These are phyloP conservation scores for Neoseiulus cucumeris DNA, from an alignment of 1,140 invertebrate species.

Conservation along the genomic window DNA sequence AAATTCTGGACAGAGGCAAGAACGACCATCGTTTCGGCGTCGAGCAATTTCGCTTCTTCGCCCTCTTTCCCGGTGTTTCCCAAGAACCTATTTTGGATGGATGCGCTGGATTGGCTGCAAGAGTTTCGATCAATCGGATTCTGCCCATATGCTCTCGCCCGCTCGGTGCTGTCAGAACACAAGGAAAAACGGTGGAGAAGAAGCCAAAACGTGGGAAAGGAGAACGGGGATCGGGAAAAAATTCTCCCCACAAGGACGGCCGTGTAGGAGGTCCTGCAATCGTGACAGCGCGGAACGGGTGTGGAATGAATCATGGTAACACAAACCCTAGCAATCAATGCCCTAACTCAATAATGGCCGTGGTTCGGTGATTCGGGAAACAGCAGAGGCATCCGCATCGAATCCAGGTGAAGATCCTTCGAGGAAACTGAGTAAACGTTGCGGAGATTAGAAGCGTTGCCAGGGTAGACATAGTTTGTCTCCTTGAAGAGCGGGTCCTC, in stretches of 20 bases:
- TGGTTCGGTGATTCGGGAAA: not conserved
- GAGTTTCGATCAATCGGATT: no score
- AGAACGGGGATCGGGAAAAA: not conserved
- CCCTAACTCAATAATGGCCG: not conserved
- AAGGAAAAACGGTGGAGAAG: not conserved
- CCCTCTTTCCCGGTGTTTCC: no score
- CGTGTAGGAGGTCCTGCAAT: not conserved
- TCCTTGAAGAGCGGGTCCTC: slow-evolving; percentile 1
- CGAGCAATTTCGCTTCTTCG: no score
- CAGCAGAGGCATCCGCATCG: not conserved
- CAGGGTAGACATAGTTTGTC: slow-evolving; percentile 1
- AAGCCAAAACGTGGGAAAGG: not conserved
- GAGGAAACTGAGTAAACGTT: not conserved
- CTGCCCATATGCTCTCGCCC: no score
- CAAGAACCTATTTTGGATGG: no score
- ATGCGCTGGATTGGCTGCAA: no score
- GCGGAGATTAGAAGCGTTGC: slow-evolving; percentile 1
- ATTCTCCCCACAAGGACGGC: not conserved
- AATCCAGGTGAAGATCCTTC: not conserved
- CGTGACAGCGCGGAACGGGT: not conserved
- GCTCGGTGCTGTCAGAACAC: not conserved
- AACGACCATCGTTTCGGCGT: no score
- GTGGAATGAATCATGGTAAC: not conserved
- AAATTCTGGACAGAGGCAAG: no score
- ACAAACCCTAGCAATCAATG: not conserved